Conservation (phyloP, 2,797 vertebrate genomes). For the Crypturellus tataupa region DNA sequence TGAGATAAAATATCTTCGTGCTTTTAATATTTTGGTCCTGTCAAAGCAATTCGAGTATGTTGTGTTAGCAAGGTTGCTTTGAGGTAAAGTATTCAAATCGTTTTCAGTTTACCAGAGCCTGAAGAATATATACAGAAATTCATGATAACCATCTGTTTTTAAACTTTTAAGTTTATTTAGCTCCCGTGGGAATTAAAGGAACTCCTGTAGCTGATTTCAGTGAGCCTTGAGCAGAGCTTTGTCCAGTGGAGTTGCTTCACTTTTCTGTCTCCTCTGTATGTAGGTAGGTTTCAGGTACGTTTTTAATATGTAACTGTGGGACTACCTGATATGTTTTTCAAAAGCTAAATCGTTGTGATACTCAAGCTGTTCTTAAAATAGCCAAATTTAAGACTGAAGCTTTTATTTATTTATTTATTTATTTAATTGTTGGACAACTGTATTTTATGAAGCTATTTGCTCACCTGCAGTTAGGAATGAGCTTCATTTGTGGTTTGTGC, state of each 20-base stretch:
- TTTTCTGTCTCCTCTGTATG: not conserved
- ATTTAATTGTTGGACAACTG: rapidly evolving
- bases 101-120: not conserved
- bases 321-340: not conserved
- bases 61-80: not conserved
- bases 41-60: not conserved
- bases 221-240: not conserved
- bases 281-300: not conserved
- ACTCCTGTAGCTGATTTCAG: not conserved
- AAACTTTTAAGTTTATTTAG: not conserved
- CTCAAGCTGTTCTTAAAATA: not conserved
- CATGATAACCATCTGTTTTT: not conserved
- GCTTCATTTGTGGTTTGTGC: not conserved
- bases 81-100: not conserved
- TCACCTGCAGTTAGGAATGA: not conserved
- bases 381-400: not conserved
- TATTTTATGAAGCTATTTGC: not conserved
- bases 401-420: not conserved
- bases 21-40: not conserved
- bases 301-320: not conserved
- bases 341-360: not conserved
- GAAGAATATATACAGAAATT: not conserved
- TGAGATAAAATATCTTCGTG: not conserved
- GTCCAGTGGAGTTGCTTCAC: not conserved
- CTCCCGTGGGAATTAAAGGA: not conserved